Percentiles rank a stretch among this genome's conserved stretches.
These are phyloP conservation scores for Alfaro cultratus DNA, from an alignment of 2,797 vertebrate genomes.

Conservation along the genomic window DNA sequence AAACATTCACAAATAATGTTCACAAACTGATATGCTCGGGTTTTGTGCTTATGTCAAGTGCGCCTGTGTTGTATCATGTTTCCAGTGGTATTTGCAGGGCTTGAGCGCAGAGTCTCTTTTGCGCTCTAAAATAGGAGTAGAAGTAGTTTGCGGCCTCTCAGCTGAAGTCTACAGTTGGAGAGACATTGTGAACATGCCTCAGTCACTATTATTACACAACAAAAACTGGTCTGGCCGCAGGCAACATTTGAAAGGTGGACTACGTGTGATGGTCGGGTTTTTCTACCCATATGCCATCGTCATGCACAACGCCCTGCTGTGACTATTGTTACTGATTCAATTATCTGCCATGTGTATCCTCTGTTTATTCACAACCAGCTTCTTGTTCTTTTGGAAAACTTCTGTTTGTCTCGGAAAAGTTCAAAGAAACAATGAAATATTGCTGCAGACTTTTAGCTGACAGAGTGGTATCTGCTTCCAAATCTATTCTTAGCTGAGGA, in stretches of 20 bases:
- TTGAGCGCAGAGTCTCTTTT: conserved; percentile 39
- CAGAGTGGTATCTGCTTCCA: conserved; percentile 6
- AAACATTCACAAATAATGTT: conserved; percentile 7
- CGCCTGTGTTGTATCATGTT: conserved; percentile 40
- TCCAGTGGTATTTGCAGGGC: conserved; percentile 50
- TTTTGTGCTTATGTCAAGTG: conserved; percentile 34
- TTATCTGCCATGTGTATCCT: conserved; percentile 14
- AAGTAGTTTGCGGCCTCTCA: conserved; percentile 23
- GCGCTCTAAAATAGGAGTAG: conserved; percentile 38
- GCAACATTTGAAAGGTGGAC: conserved; percentile 56
- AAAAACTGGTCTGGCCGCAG: conserved; percentile 72
- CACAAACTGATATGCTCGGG: conserved; percentile 18
- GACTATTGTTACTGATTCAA: neutral
- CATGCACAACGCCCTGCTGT: conserved; percentile 2
- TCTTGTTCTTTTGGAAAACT: neutral
- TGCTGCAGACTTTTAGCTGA: conserved; percentile 22
- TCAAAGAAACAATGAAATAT: conserved; percentile 2
- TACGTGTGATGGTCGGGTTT: conserved; percentile 52
- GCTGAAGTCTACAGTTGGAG: conserved; percentile 16
- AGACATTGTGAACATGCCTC: conserved; percentile 36
- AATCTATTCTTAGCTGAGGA: conserved; percentile 51
- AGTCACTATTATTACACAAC: conserved; percentile 50
- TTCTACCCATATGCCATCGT: conserved; percentile 5
- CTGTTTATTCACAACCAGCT: neutral
- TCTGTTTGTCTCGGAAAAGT: neutral